These are phyloP conservation scores for Euphonia xanthogaster DNA, from an alignment of 2,797 vertebrate species.

Conservation along the genomic window DNA sequence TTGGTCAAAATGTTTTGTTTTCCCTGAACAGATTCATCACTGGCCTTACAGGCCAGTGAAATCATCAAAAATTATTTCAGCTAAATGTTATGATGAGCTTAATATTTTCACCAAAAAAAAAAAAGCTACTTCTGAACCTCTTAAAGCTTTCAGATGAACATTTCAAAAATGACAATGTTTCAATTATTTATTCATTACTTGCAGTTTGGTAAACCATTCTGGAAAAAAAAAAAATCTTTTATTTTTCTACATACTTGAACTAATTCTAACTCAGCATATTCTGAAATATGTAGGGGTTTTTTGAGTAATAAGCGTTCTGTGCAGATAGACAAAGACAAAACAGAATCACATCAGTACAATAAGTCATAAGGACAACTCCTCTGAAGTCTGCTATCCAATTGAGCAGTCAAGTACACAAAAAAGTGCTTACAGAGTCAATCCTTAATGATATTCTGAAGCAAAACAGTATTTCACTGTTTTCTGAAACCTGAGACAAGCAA, in stretches of 20 bases:
- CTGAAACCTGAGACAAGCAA: slow-evolving; percentile 21
- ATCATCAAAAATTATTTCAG: background rate
- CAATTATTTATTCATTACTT: background rate
- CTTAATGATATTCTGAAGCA: slow-evolving; percentile 1
- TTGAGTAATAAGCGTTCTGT: background rate
- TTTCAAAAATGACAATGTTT: background rate
- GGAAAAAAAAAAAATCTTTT: background rate
- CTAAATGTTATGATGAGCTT: background rate
- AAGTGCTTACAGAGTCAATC: slow-evolving; percentile 11
- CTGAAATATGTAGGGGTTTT: background rate
- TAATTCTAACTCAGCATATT: background rate
- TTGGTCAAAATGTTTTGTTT: background rate
- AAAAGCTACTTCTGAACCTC: background rate
- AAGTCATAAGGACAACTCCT: slow-evolving; percentile 7
- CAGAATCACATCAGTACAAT: background rate
- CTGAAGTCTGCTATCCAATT: slow-evolving; percentile 7
- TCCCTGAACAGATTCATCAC: background rate
- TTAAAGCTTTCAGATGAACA: background rate
- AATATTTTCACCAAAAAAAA: background rate
- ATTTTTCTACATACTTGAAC: background rate
- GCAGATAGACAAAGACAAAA: background rate
- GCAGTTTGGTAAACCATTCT: background rate
- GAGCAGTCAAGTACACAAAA: slow-evolving; percentile 18
- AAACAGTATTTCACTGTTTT: slow-evolving; percentile 37
- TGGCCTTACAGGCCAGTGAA: background rate